A percentile compares a stretch with the other conserved stretches of the same genome.
Evolutionary conservation across 2,888 invertebrate species (phyloP).

Genomic region (Tetragnatha montana): DNA sequence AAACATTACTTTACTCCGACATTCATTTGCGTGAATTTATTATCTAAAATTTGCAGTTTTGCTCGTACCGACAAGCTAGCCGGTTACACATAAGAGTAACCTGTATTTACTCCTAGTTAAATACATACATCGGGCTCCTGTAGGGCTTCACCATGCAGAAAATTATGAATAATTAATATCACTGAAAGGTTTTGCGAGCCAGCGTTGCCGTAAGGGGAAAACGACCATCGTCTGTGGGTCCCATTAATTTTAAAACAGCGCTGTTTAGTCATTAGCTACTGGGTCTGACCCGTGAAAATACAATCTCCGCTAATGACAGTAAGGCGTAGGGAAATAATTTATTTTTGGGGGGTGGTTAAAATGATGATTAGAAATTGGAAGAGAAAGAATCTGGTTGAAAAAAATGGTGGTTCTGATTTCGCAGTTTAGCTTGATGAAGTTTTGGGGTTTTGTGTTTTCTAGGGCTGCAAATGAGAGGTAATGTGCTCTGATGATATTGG

Average conservation of each 20-base stretch:
- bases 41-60: conserved; percentile 38
- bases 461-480: not conserved
- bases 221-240: conserved; percentile 26
- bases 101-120: conserved; percentile 50
- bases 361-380: conserved; percentile 36
- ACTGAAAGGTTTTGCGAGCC: conserved; percentile 43
- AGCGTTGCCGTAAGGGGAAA: conserved; percentile 9
- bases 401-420: conserved; percentile 14
- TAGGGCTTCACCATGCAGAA: conserved; percentile 28
- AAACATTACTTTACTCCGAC: conserved; percentile 18
- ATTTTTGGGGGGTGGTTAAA: conserved; percentile 36
- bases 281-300: conserved; percentile 43
- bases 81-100: not conserved
- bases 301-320: conserved; percentile 61
- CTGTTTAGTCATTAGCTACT: conserved; percentile 56
- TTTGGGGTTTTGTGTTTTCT: not conserved
- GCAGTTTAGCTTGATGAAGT: not conserved
- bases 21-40: conserved; percentile 28
- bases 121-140: conserved; percentile 19
- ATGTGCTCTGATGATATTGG: not conserved
- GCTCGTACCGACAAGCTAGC: conserved; percentile 3
- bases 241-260: conserved; percentile 59
- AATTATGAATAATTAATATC: conserved; percentile 64
- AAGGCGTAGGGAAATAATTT: conserved; percentile 53
- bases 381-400: conserved; percentile 1